Percentiles rank a stretch among this genome's conserved stretches.
Evolutionary conservation across 2,888 invertebrate genomes (phyloP).

Genomic region (Ischnura elegans): DNA sequence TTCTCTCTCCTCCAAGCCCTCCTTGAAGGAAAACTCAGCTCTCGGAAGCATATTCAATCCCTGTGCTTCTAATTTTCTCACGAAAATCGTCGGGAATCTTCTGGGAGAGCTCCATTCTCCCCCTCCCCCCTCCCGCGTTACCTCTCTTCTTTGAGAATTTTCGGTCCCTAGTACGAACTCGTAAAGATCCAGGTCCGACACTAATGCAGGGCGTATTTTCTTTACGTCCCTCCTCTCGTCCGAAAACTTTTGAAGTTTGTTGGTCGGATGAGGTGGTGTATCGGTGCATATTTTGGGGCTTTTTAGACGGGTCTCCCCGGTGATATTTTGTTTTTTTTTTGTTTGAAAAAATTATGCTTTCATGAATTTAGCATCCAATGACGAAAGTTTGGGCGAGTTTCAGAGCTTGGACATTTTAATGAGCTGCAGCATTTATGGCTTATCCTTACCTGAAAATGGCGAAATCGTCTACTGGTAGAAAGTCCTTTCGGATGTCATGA

Average conservation of each 20-base stretch:
- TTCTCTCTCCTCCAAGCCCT: background rate
- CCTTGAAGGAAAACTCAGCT: background rate
- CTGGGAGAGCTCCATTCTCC: too few species aligned
- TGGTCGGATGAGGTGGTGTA: background rate
- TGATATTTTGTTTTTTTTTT: background rate
- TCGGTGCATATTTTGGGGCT: background rate
- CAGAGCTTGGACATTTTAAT: too few species aligned
- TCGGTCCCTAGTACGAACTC: background rate
- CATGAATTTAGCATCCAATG: background rate
- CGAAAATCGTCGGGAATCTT: background rate
- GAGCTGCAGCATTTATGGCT: too few species aligned
- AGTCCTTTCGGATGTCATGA: too few species aligned
- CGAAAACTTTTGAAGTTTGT: background rate
- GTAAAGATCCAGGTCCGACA: background rate
- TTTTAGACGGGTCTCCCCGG: background rate
- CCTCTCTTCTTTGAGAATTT: background rate
- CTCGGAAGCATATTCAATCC: background rate
- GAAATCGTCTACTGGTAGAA: too few species aligned
- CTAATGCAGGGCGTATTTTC: background rate
- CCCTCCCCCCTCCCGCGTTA: background rate
- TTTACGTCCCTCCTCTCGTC: background rate
- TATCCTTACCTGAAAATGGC: too few species aligned
- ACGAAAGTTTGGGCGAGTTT: background rate
- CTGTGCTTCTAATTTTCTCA: conserved; percentile 1
- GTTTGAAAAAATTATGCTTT: background rate